A percentile compares a stretch with the other conserved stretches of the same genome.
These are phyloP conservation scores for Pachyramphus minor DNA, from an alignment of 2,113 vertebrate genomes.

Conservation along the genomic window DNA sequence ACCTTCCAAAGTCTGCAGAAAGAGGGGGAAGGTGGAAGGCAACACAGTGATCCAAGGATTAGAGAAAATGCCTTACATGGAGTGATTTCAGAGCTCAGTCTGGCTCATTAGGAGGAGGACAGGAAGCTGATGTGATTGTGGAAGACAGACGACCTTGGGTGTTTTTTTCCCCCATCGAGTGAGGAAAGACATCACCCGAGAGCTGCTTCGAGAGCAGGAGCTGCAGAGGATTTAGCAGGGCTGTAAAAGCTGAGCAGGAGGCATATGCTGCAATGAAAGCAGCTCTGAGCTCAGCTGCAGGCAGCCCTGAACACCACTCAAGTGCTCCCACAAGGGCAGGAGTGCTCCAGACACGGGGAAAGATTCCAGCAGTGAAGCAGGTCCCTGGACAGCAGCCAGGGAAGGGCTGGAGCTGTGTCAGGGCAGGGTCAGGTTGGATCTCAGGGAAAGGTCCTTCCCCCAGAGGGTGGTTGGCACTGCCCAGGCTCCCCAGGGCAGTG, in stretches of 20 bases:
- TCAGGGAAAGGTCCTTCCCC: no score
- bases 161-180: neutral
- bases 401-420: neutral
- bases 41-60: neutral
- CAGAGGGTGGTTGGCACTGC: no score
- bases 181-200: neutral
- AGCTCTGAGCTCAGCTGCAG: neutral
- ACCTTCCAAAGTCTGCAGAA: neutral
- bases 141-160: neutral
- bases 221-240: neutral
- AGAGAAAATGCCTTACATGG: neutral
- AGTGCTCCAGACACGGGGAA: rapidly evolving
- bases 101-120: neutral
- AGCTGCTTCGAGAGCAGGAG: neutral
- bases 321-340: neutral
- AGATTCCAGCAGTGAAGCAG: neutral
- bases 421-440: neutral
- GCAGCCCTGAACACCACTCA: rapidly evolving
- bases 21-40: neutral
- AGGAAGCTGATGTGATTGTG: neutral
- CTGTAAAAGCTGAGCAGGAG: neutral
- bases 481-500: neutral
- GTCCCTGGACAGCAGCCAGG: neutral
- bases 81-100: neutral
- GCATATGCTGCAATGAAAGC: neutral